Evolutionary conservation across 2,797 vertebrate species (phyloP), one percentile per base, ranked within the genome.

Genomic region (Enteromius thamalakanensis): DNA sequence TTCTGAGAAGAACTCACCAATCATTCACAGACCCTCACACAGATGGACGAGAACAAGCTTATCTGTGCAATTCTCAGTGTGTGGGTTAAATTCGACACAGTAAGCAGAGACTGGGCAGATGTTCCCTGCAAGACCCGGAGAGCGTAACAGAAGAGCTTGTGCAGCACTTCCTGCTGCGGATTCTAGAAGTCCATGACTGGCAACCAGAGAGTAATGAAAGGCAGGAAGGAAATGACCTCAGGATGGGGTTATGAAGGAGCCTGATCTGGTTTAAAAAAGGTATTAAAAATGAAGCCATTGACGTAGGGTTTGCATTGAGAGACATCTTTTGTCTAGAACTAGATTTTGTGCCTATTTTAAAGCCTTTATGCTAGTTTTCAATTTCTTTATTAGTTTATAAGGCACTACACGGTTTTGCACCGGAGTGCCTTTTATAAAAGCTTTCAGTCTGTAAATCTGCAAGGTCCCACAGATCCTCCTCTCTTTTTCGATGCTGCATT

Each of bases 41-140:
- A 91, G 91, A 80, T 71, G 55, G 72, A 86, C 87, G 80, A 87
- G 83, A 89, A 83, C 53, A 68, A 85, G 80, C 32, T 82, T 88
- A 88, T 87, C 89, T 55, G 12, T 83, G 85, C 88, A 79, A 29
- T 84, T 72, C 23, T 90, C 87, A 85, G 89, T 89, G 88, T 89
- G 91, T 17, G 89, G 82, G 86, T 91, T 92, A 91, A 91, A 90
- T 92, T 92, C 92, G 76, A 60, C 0, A 40, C 70, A 81, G 82
- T 72, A 65, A 6, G 34, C 47, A 45, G 65, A 76, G 45, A 78
- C 80, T 75, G 84, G 67, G 34, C 86, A 86, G 80, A 87, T 87
- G 85, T 86, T 79, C 23, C 81, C 42, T 60, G 26, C 67, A 76
- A 76, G 76, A 74, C 65, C 37, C 45, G 49, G 55, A 45, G n/a